Evolutionary conservation across 2,797 vertebrate genomes (phyloP).

Genomic region (Macropus fuliginosus): DNA sequence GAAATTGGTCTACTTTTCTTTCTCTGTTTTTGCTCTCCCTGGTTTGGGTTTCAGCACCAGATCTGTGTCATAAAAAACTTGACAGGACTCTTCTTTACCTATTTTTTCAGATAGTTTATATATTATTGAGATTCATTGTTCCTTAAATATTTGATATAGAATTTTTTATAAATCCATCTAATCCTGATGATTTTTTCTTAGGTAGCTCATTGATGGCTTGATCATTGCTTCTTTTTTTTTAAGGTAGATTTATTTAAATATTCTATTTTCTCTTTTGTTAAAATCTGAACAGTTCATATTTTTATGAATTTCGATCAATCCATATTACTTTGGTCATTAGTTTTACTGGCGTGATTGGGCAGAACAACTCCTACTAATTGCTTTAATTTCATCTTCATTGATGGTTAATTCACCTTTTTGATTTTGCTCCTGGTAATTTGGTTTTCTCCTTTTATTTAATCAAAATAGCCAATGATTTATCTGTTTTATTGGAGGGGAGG

Average conservation of each 20-base stretch:
- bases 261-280: neutral
- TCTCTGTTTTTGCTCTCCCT: neutral
- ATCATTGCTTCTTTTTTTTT: too few relatives aligned
- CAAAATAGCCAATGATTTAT: neutral
- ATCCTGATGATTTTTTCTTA: too few relatives aligned
- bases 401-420: neutral
- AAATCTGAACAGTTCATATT: neutral
- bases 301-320: neutral
- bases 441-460: neutral
- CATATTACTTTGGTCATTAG: neutral
- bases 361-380: neutral
- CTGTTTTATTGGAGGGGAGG: neutral
- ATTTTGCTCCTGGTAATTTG: neutral
- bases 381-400: neutral
- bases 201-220: too few relatives aligned
- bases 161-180: neutral
- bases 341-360: neutral
- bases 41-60: neutral
- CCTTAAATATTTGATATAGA: neutral
- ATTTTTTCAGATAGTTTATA: neutral
- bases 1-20: neutral
- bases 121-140: neutral
- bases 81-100: neutral
- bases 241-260: neutral
- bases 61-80: neutral